Percentiles rank a stretch among this genome's conserved stretches.
Conservation (phyloP, 2,888 invertebrate genomes). For the Mamestra brassicae region DNA sequence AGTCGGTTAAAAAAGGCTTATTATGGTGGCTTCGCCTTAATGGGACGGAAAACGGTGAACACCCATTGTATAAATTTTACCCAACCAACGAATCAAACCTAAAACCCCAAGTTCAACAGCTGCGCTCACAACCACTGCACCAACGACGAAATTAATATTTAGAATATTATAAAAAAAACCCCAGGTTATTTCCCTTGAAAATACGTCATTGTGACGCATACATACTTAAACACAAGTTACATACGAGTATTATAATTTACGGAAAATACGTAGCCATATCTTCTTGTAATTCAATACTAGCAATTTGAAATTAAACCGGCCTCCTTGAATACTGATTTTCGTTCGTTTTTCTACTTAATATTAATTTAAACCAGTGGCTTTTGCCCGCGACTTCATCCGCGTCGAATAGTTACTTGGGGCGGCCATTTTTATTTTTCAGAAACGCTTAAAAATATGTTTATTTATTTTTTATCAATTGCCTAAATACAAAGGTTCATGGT, state of each 20-base stretch:
- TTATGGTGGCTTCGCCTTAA: too few species aligned
- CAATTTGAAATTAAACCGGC: not conserved
- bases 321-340: not conserved
- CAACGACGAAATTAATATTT: not conserved
- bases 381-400: too few species aligned
- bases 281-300: not conserved
- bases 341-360: not conserved
- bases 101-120: not conserved
- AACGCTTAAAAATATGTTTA: too few species aligned
- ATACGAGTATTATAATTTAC: not conserved
- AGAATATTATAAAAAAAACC: not conserved
- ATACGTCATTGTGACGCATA: constrained; percentile 3
- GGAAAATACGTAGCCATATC: not conserved
- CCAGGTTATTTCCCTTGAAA: not conserved
- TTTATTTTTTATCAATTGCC: too few species aligned
- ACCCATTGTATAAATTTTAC: not conserved
- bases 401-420: too few species aligned
- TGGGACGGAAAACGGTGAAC: too few species aligned
- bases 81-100: not conserved
- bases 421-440: too few species aligned
- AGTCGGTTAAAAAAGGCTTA: too few species aligned
- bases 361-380: too few species aligned
- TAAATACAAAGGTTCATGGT: too few species aligned
- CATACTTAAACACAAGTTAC: constrained; percentile 1
- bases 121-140: not conserved